Evolutionary conservation across 2,797 vertebrate genomes (phyloP).

Genomic region (Prionace glauca): DNA sequence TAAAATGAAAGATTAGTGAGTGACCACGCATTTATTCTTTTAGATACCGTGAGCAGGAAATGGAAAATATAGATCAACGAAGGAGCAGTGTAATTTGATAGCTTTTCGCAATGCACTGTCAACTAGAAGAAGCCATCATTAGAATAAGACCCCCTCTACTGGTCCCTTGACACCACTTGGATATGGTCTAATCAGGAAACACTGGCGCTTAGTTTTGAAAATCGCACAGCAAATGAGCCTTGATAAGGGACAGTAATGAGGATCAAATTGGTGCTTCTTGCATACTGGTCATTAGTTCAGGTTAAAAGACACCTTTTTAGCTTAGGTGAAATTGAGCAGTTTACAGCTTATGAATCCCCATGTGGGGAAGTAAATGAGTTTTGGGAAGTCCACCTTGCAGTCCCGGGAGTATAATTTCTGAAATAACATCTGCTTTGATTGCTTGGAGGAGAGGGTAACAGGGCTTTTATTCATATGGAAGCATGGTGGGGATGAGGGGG

Average conservation of each 20-base stretch:
- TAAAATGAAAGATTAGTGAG: not conserved
- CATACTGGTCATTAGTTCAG: conserved; percentile 40
- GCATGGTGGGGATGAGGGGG: not conserved
- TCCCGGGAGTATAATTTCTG: conserved; percentile 18
- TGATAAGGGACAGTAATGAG: conserved; percentile 39
- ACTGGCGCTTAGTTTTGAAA: conserved; percentile 43
- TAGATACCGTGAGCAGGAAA: not conserved
- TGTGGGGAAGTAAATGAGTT: conserved; percentile 34
- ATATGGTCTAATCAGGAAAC: conserved; percentile 44
- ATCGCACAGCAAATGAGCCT: conserved; percentile 41
- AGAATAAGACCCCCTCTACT: conserved; percentile 43
- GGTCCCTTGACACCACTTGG: conserved; percentile 42
- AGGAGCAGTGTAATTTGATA: conserved; percentile 27
- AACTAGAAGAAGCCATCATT: conserved; percentile 42
- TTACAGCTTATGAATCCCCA: not conserved
- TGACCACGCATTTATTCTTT: not conserved
- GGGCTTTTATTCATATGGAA: not conserved
- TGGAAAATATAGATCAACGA: conserved; percentile 21
- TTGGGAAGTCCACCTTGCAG: conserved; percentile 28
- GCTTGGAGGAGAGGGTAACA: too few species aligned
- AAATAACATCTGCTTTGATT: conserved; percentile 27
- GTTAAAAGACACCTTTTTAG: conserved; percentile 26
- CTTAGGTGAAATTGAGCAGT: conserved; percentile 27
- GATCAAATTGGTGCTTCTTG: conserved; percentile 38
- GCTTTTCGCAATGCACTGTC: conserved; percentile 5